Base-by-base conservation (phyloP, 2,888 invertebrate genomes). In the Byasa hedistus region DNA sequence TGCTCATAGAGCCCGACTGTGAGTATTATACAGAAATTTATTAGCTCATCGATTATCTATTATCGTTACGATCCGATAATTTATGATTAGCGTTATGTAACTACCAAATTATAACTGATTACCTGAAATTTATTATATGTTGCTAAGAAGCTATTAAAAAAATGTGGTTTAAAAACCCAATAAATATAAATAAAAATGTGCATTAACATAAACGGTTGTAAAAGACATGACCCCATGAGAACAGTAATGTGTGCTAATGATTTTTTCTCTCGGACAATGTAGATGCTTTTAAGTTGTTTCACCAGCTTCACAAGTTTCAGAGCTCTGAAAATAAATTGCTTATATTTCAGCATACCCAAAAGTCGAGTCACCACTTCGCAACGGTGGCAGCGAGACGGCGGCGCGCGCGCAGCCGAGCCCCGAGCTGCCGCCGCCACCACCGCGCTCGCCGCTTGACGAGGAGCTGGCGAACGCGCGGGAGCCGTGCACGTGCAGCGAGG, bases 1-100 rank as follows among this genome's bases (percentile, higher is more conserved):
- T 88, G 85, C 79, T 93, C 80, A 83, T 93, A 75, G 89, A 91
- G 72, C 84, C 87, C 0, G 86, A 87, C 70, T 68, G 87, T 83
- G 66, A 76, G 79, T 80, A 69, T 54, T 67, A 8, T 44, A 54
- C 32, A 21, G 44, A 10, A 52, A 21, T 52, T 52, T n/a, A 19
- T 48, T 17, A 48, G 48, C n/a, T n/a, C n/a, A n/a, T 17, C 10
- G n/a, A 17, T 10, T 19, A 17, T 32, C n/a, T 48, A 48, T 48
- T 15, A 4, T 19, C 48, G n/a, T n/a, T n/a, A n/a, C n/a, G n/a
- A n/a, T n/a, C n/a, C n/a, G n/a, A n/a, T n/a, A n/a, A n/a, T n/a
- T n/a, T n/a, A n/a, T n/a, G n/a, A n/a, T n/a, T n/a, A 48, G 17
- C 10, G 48, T 17, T 1, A 48, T 3, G n/a, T 48, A 15, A 48